Evolutionary conservation across 2,797 vertebrate species (phyloP), one percentile per base, ranked within the genome.

Genomic region (Naso thynnoides): DNA sequence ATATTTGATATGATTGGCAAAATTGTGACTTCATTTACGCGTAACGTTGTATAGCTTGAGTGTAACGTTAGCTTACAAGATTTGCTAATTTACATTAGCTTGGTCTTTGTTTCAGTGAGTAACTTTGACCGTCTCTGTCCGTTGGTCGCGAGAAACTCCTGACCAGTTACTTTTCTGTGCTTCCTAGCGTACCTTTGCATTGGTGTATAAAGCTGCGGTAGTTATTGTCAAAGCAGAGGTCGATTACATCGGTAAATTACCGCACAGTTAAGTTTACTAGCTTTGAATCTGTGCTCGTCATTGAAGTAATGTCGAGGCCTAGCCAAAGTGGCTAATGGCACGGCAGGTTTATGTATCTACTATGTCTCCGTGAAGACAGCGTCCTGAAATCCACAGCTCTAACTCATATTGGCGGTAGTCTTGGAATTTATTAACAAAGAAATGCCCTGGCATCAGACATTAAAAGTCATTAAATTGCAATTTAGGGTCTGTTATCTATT

Each of bases 71-170:
- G 36, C 38, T 61, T 52, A 36, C 21, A 55, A 16, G 14, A 9
- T 50, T 41, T 66, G 69, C 73, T 86, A 84, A 71, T 56, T 59
- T 50, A 8, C 14, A 67, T 72, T 85, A 85, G 84, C 81, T 73
- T 61, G 41, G 48, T 87, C 89, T 91, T 92, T 92, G 89, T 92
- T 81, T 77, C 49, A 54, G 16, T 60, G 19, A 26, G 26, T 67
- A 44, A 45, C 24, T 85, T 61, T 64, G 33, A 18, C 13, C 69
- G 3, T 36, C 14, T 44, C 2, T 21, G 11, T 13, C 0, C 1
- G 5, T 50, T 29, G 33, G 4, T 21, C 39, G 2, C 7, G 54
- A 9, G 5, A 49, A 33, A 53, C 18, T 23, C 9, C 19, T 1
- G 10, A 1, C 27, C 18, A 26, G 24, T 7, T 44, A n/a, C 1